These are phyloP conservation scores for Psittacula derbiana DNA, from an alignment of 2,797 vertebrate species.

Conservation along the genomic window DNA sequence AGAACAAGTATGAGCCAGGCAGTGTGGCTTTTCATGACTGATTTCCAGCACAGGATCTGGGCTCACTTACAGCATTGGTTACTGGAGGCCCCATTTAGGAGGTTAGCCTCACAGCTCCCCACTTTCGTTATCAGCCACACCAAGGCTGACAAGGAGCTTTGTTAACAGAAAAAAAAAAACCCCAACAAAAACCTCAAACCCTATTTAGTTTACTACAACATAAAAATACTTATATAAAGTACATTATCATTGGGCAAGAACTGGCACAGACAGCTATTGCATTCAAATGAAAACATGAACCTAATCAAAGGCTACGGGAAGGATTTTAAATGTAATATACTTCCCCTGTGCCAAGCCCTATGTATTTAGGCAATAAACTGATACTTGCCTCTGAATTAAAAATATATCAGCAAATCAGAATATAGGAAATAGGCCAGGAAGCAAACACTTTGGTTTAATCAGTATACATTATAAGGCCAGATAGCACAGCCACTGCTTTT, in stretches of 20 bases:
- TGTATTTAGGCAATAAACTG: not conserved
- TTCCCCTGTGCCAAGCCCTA: not conserved
- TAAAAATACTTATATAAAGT: not conserved
- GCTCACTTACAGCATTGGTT: rapidly evolving
- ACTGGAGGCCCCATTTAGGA: not conserved
- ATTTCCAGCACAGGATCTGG: not conserved
- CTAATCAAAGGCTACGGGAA: not conserved
- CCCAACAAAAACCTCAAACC: not conserved
- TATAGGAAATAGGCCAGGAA: not conserved
- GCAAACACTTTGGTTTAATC: not conserved
- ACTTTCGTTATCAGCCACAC: rapidly evolving
- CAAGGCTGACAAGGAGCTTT: not conserved
- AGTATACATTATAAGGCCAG: rapidly evolving
- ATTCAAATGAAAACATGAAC: not conserved
- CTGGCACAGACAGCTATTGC: not conserved
- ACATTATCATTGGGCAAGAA: not conserved
- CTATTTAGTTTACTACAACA: not conserved
- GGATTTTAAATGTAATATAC: not conserved
- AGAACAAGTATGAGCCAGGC: rapidly evolving
- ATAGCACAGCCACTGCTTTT: not conserved
- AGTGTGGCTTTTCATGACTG: rapidly evolving
- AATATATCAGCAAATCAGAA: not conserved
- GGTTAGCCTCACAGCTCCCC: not conserved
- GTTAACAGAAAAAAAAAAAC: not conserved
- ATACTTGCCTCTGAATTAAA: not conserved